Conservation (phyloP, 2,888 invertebrate genomes). For the Dicranocentrus wangi region DNA sequence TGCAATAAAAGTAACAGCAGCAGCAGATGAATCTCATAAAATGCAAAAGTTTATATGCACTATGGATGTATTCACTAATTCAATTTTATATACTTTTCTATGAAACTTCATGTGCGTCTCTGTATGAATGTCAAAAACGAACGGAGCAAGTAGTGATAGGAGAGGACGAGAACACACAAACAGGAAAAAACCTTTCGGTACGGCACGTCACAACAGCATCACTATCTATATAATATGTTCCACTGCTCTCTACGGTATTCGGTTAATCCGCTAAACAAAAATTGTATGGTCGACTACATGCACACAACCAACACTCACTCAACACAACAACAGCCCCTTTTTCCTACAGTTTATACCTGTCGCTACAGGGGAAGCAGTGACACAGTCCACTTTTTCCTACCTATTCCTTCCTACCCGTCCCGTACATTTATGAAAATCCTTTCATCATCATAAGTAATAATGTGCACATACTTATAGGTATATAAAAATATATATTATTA, state of each 20-base stretch:
- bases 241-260: conserved; percentile 47
- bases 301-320: too few relatives aligned
- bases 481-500: conserved; percentile 7
- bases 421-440: conserved; percentile 13
- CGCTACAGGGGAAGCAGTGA: conserved; percentile 48
- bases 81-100: background rate
- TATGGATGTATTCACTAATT: background rate
- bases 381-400: conserved; percentile 58
- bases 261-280: conserved; percentile 53
- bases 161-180: background rate
- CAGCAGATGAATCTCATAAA: conserved; percentile 18
- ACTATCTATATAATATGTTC: too few relatives aligned
- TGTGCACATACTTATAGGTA: conserved; percentile 1
- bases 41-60: background rate
- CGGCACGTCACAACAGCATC: conserved; percentile 41
- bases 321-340: too few relatives aligned
- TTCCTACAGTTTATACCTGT: conserved; percentile 32
- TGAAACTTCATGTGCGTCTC: too few relatives aligned
- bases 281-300: conserved; percentile 22
- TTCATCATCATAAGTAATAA: conserved; percentile 13
- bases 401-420: too few relatives aligned
- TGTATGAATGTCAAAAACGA: too few relatives aligned
- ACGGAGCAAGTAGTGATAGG: too few relatives aligned
- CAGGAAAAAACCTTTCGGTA: conserved; percentile 40
- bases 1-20: conserved; percentile 19